Percentiles rank a stretch among this genome's conserved stretches.
Conservation (phyloP, 2,113 vertebrate genomes). For the Sclerurus mexicanus region DNA sequence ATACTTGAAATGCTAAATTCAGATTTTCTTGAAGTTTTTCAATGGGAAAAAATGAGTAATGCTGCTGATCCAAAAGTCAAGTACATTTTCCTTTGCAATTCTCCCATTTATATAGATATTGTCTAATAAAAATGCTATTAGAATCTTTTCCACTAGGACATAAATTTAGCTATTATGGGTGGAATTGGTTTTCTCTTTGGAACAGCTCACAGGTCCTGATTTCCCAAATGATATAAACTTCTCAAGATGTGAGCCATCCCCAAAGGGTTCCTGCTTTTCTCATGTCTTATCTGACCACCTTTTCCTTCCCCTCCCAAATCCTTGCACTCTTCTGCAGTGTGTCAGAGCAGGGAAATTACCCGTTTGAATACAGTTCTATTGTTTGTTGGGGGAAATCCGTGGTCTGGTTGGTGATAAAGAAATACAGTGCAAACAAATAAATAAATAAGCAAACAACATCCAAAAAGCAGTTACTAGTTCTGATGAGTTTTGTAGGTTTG, state of each 20-base stretch:
- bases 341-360: not conserved
- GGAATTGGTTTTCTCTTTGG: not conserved
- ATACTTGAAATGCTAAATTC: not conserved
- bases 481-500: not conserved
- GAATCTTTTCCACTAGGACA: not conserved
- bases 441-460: not conserved
- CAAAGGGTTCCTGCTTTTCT: not conserved
- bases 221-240: not conserved
- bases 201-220: fast-evolving
- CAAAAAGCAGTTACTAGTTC: not conserved
- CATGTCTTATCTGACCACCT: not conserved
- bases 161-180: not conserved
- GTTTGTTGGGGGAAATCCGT: not conserved
- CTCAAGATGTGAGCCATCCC: not conserved
- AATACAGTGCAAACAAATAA: not conserved
- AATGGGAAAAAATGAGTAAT: not conserved
- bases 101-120: not conserved
- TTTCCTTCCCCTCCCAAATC: not conserved
- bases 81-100: not conserved
- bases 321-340: not conserved
- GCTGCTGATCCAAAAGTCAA: not conserved
- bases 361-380: not conserved
- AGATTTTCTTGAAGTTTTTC: not conserved
- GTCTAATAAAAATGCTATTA: not conserved
- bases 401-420: not conserved